Evolutionary conservation across 2,113 vertebrate species (phyloP).

Genomic region (Pelobates fuscus): DNA sequence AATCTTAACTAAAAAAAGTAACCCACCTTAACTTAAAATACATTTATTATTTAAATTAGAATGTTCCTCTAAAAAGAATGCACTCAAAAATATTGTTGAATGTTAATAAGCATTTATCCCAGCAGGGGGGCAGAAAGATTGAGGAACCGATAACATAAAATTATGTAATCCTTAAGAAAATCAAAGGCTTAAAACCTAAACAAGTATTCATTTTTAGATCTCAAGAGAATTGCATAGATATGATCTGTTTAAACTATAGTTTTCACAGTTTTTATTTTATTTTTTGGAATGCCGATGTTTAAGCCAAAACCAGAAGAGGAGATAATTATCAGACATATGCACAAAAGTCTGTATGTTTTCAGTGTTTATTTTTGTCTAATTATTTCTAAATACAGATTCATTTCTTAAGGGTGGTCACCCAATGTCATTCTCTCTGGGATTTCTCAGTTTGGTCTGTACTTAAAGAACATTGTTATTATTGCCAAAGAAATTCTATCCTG

Average conservation of each 20-base stretch:
- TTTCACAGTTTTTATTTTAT: neutral
- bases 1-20: too few relatives aligned
- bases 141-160: conserved; percentile 33
- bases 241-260: neutral
- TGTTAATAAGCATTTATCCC: conserved; percentile 47
- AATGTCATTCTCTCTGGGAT: conserved; percentile 33
- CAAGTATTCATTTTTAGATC: neutral
- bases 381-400: conserved; percentile 33
- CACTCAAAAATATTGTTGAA: conserved; percentile 33
- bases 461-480: conserved; percentile 38
- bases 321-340: neutral
- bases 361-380: conserved; percentile 31
- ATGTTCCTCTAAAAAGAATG: too few relatives aligned
- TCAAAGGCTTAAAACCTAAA: conserved; percentile 41
- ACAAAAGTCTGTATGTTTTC: conserved; percentile 12
- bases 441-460: conserved; percentile 24
- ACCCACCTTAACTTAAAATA: too few relatives aligned
- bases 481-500: conserved; percentile 33
- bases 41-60: too few relatives aligned
- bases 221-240: too few relatives aligned
- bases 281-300: neutral
- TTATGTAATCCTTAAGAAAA: conserved; percentile 43
- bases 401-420: conserved; percentile 39
- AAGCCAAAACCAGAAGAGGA: neutral
- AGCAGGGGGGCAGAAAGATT: conserved; percentile 32